These are phyloP conservation scores for Chaetophractus vellerosus DNA, from an alignment of 2,797 vertebrate species.

Conservation along the genomic window DNA sequence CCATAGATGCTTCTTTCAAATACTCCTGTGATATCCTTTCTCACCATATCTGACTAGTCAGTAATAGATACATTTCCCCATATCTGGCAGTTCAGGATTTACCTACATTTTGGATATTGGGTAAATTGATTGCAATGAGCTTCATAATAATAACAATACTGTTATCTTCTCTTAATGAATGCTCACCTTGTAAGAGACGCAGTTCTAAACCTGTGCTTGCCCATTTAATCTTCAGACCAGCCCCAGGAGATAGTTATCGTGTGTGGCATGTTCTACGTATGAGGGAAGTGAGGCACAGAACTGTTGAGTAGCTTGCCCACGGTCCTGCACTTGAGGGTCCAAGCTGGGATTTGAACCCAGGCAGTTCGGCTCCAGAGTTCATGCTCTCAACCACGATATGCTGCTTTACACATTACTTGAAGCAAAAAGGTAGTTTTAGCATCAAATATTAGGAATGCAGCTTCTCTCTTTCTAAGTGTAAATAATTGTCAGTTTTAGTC, in stretches of 20 bases:
- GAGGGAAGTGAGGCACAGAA: not conserved
- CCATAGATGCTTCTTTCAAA: not conserved
- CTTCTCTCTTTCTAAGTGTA: slow-evolving; percentile 37
- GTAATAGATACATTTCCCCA: not conserved
- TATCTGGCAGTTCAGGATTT: not conserved
- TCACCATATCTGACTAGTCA: not conserved
- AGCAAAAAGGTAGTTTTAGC: not conserved
- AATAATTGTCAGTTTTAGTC: not conserved
- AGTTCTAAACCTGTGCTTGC: not conserved
- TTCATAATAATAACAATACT: not conserved
- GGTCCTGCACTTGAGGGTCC: not conserved
- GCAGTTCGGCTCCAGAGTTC: not conserved
- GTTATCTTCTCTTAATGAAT: not conserved
- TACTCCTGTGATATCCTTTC: not conserved
- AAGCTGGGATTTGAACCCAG: slow-evolving; percentile 20
- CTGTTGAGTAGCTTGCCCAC: not conserved
- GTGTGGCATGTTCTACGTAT: not conserved
- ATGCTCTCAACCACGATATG: not conserved
- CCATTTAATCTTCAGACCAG: not conserved
- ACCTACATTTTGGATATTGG: slow-evolving; percentile 2
- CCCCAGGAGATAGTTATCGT: not conserved
- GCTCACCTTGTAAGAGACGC: not conserved
- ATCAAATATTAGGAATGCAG: not conserved
- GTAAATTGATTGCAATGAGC: not conserved
- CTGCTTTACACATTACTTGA: not conserved